A percentile compares a stretch with the other conserved stretches of the same genome.
Conservation (phyloP, 2,113 vertebrate species). For the Otus sunia region DNA sequence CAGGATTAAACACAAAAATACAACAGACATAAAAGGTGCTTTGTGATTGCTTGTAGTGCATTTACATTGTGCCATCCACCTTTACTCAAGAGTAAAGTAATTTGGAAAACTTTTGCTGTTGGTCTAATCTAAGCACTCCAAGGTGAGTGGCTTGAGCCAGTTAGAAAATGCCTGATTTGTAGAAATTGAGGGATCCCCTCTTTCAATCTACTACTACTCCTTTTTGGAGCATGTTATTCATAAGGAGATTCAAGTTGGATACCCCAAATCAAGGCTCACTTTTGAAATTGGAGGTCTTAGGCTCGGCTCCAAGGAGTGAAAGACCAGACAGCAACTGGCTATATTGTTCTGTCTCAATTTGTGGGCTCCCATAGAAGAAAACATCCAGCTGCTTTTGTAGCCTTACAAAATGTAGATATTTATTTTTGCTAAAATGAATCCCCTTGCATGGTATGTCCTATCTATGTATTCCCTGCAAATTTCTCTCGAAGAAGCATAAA, state of each 20-base stretch:
- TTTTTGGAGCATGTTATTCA: background rate
- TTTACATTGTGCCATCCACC: background rate
- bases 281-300: background rate
- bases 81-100: background rate
- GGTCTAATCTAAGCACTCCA: background rate
- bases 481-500: background rate
- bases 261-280: background rate
- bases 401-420: background rate
- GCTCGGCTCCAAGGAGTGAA: background rate
- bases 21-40: background rate
- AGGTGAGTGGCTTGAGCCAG: background rate
- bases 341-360: background rate
- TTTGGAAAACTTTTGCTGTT: background rate
- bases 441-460: accelerated
- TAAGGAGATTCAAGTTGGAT: background rate
- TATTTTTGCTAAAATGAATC: background rate
- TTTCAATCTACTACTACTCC: background rate
- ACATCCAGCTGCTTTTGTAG: background rate
- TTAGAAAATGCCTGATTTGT: background rate
- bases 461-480: background rate
- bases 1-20: background rate
- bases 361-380: background rate
- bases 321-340: background rate
- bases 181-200: background rate
- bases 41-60: background rate